phyloP scores from a whole-genome alignment of 1,140 invertebrate genomes.

The Drosophila lowei region DNA sequence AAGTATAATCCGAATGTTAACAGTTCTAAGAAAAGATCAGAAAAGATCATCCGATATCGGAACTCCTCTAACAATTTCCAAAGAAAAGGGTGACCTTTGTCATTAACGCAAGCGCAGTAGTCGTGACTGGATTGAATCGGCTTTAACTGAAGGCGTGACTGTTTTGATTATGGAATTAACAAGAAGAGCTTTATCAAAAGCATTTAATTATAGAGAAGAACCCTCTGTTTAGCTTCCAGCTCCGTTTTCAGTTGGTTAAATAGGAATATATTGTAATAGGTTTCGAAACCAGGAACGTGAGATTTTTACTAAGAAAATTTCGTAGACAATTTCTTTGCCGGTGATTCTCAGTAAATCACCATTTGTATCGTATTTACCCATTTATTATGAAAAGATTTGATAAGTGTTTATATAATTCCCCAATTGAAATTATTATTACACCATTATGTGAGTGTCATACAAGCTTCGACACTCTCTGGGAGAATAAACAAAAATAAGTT shows the following conservation, averaged over 20 bases:
- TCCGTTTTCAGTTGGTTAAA: slow-evolving; percentile 3
- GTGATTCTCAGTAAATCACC: too few relatives aligned
- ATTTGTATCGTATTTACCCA: too few relatives aligned
- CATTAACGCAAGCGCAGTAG: slow-evolving; percentile 9
- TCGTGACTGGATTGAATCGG: slow-evolving; percentile 28
- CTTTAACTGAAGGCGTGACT: slow-evolving; percentile 33
- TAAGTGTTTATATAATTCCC: too few relatives aligned
- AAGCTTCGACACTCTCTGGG: background rate
- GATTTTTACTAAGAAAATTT: too few relatives aligned
- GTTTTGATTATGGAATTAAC: slow-evolving; percentile 21
- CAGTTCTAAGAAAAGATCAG: background rate
- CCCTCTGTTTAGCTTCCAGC: background rate
- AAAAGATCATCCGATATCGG: background rate
- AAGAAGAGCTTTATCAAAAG: slow-evolving; percentile 35
- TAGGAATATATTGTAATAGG: background rate
- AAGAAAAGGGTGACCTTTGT: slow-evolving; percentile 9
- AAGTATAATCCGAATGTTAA: background rate
- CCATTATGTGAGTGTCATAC: too few relatives aligned
- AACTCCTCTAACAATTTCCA: background rate
- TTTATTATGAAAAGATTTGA: too few relatives aligned
- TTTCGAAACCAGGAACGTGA: too few relatives aligned
- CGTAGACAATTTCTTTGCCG: too few relatives aligned
- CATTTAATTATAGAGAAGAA: slow-evolving; percentile 29
- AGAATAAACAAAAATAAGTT: slow-evolving; percentile 17
- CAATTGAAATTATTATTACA: too few relatives aligned